Evolutionary conservation across 2,888 invertebrate species (phyloP).

Genomic region (Dinocampus coccinellae): DNA sequence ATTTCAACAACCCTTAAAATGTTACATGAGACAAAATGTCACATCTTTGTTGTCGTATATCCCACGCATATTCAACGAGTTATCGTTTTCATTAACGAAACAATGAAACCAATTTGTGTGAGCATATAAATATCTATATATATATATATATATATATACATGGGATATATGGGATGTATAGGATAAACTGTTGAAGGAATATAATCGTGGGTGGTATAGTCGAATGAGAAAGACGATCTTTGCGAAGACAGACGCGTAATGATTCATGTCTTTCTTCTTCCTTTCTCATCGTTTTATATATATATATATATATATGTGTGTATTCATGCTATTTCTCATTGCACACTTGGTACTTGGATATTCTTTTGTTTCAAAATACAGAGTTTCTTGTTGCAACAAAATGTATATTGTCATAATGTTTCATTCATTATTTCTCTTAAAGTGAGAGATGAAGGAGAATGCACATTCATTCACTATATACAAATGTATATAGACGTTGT

Average conservation of each 20-base stretch:
- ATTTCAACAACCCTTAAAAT: background rate
- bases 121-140: background rate
- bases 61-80: constrained; percentile 44
- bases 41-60: constrained; percentile 11
- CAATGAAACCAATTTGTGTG: constrained; percentile 61
- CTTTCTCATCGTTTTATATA: background rate
- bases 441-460: background rate
- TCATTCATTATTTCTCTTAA: background rate
- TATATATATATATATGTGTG: background rate
- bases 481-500: background rate
- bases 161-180: too few species aligned
- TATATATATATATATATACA: too few species aligned
- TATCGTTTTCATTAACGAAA: constrained; percentile 60
- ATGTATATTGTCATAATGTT: background rate
- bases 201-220: constrained; percentile 5
- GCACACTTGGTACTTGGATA: background rate
- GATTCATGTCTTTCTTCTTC: constrained; percentile 10
- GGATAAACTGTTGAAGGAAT: constrained; percentile 12
- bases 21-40: background rate
- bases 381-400: background rate
- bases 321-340: background rate
- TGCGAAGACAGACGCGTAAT: constrained; percentile 14
- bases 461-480: too few species aligned
- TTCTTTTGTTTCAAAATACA: background rate
- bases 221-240: constrained; percentile 11